phyloP scores from a whole-genome alignment of 2,888 invertebrate species.

The Balanococcus diminutus region DNA sequence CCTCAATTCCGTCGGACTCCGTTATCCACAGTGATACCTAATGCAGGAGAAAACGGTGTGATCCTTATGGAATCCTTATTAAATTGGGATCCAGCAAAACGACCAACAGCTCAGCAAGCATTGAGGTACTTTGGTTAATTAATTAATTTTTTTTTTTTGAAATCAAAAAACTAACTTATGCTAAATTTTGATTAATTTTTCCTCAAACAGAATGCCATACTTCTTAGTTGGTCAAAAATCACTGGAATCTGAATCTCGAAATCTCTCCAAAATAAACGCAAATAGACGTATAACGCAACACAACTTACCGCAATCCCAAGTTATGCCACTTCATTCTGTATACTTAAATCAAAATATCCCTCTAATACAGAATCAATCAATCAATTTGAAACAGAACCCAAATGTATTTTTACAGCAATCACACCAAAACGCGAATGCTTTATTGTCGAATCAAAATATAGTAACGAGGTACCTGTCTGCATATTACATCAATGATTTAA shows the following conservation, averaged over 20 bases:
- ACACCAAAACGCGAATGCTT: slow-evolving; percentile 37
- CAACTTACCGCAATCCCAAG: slow-evolving; percentile 28
- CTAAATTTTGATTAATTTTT: not conserved
- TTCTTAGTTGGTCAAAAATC: slow-evolving; percentile 60
- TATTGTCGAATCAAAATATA: slow-evolving; percentile 38
- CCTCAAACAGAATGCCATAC: slow-evolving; percentile 58
- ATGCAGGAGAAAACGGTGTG: slow-evolving; percentile 82
- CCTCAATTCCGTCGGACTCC: slow-evolving; percentile 85
- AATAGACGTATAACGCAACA: slow-evolving; percentile 22
- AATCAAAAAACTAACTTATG: too few relatives aligned
- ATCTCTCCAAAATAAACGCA: slow-evolving; percentile 10
- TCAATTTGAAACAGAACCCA: slow-evolving; percentile 18
- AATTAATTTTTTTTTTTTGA: not conserved
- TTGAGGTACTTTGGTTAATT: slow-evolving; percentile 74
- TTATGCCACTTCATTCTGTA: slow-evolving; percentile 25
- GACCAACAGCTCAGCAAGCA: slow-evolving; percentile 89
- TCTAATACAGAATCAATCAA: not conserved
- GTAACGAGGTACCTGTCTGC: slow-evolving; percentile 14
- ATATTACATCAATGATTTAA: not conserved
- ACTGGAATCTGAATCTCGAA: slow-evolving; percentile 23
- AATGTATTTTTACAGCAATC: slow-evolving; percentile 36
- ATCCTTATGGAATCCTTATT: slow-evolving; percentile 84
- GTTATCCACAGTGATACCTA: slow-evolving; percentile 78
- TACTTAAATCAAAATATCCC: slow-evolving; percentile 52
- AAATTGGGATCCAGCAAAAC: slow-evolving; percentile 88